phyloP scores from a whole-genome alignment of 2,888 invertebrate species.

The Ephialtes manifestator region DNA sequence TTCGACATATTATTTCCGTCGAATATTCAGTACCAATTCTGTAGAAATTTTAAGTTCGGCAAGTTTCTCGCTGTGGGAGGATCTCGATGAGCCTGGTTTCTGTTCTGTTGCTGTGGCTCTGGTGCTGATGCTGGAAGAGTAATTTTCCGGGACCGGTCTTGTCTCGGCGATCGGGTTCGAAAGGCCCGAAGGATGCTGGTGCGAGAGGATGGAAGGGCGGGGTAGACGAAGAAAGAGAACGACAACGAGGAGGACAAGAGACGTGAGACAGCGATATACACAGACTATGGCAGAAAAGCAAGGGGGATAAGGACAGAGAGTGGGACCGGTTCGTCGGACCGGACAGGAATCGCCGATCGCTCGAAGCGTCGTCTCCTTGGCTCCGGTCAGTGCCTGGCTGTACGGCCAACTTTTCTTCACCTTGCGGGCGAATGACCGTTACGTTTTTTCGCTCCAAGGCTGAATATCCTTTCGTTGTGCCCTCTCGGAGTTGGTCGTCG shows the following conservation, averaged over 20 bases:
- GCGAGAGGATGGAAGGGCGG: conserved; percentile 37
- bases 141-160: conserved; percentile 82
- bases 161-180: conserved; percentile 72
- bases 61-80: conserved; percentile 24
- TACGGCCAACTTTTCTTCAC: conserved; percentile 84
- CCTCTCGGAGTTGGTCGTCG: conserved; percentile 59
- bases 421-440: conserved; percentile 85
- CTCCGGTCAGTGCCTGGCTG: conserved; percentile 82
- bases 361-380: conserved; percentile 82
- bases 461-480: conserved; percentile 80
- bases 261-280: conserved; percentile 51
- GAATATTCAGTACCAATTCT: not conserved
- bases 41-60: conserved; percentile 14
- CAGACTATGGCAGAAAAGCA: conserved; percentile 49
- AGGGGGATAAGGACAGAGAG: conserved; percentile 72
- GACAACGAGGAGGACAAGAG: conserved; percentile 51
- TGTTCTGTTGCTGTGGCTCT: conserved; percentile 70
- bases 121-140: conserved; percentile 71
- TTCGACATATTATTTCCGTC: not conserved
- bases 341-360: conserved; percentile 81
- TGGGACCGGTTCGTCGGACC: conserved; percentile 77
- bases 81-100: conserved; percentile 70
- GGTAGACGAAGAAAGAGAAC: conserved; percentile 36
- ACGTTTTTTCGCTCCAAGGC: conserved; percentile 84
- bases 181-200: conserved; percentile 68